Evolutionary conservation across 2,888 invertebrate genomes (phyloP), one percentile per base, ranked within the genome.

Genomic region (Trisateles emortualis): DNA sequence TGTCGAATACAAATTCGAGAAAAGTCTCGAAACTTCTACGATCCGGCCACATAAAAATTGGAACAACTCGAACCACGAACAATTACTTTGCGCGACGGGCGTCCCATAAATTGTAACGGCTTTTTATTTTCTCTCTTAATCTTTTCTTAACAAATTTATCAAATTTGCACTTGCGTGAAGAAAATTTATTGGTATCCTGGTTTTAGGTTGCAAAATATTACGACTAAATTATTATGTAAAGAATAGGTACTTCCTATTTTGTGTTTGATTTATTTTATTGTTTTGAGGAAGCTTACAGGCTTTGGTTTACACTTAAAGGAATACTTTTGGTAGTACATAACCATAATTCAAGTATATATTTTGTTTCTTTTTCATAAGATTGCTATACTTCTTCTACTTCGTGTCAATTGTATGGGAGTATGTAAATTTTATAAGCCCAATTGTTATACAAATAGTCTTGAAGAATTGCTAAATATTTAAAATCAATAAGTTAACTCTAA

Each of bases 1-100:
- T 76, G 73, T 78, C 70, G 87, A 87, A 89, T 90, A 88, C 83
- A 83, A 87, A 88, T 84, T 81, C 78, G 70, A 79, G 78, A n/a
- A n/a, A n/a, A n/a, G n/a, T n/a, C n/a, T n/a, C 76, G 63, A 72
- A 79, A 79, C 76, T 80, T 69, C 68, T 72, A 69, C 77, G 71
- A 76, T 78, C 78, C 72, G 59, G 68, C 74, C 68, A 68, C 68
- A 79, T 79, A 72, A 76, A 78, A 81, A 83, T 79, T 72, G 57
- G 55, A 68, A 54, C 66, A 47, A 59, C 29, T 59, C 43, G 52
- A 57, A 55, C 52, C 48, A 70, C 67, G 68, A 71, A 73, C 78
- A 78, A 82, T 79, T 81, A 81, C 74, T 81, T 72, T 72, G 74
- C 72, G 64, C 61, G 59, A 72, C 64, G 57, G 70, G 68, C 61